Base-by-base conservation (phyloP, 2,888 invertebrate genomes). In the Siphonodentalium dalli region DNA sequence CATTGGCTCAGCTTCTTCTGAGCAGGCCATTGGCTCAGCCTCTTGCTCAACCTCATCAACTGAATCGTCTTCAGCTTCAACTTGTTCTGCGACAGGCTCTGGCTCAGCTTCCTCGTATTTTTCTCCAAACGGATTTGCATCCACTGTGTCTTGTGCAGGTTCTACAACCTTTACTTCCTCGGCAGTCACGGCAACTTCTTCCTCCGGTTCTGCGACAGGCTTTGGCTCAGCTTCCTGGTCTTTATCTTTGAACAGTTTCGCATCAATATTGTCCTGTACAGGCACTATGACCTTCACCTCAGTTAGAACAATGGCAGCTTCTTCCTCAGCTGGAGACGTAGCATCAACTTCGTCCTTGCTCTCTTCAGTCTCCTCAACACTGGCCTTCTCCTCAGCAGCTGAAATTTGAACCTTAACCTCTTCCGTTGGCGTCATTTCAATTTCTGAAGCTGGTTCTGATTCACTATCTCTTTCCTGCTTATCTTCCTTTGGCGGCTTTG, bases 251-350 rank as follows among this genome's bases (percentile, higher is more conserved):
- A 44, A 24, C 34, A 18, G 24, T 37, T 27, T 38, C 37, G 24
- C 28, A 18, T 37, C 35, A 24, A 35, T n/a, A 18, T 35, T 26
- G 20, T 39, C 31, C 15, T 26, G 15, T 39, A n/a, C 23, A 13
- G 21, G 40, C 42, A 28, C 40, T 44, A 39, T 28, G 33, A 40
- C 48, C n/a, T 39, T 45, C 21, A 40, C 43, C 27, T 21, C 39
- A 8, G 44, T 33, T 11, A 23, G 27, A 24, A 7, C 37, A 29
- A 26, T 28, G 15, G n/a, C 34, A 31, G 35, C 37, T 4, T 28
- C 26, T 20, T n/a, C n/a, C 18, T 40, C 53, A 38, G 24, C 15
- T 44, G 34, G 18, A 7, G 28, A 40, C 23, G 29, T 41, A 15
- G 29, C 28, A 33, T 7, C 18, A 27, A 24, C 18, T n/a, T n/a